phyloP scores from a whole-genome alignment of 1,140 invertebrate species.

The Adoxophyes honmai region DNA sequence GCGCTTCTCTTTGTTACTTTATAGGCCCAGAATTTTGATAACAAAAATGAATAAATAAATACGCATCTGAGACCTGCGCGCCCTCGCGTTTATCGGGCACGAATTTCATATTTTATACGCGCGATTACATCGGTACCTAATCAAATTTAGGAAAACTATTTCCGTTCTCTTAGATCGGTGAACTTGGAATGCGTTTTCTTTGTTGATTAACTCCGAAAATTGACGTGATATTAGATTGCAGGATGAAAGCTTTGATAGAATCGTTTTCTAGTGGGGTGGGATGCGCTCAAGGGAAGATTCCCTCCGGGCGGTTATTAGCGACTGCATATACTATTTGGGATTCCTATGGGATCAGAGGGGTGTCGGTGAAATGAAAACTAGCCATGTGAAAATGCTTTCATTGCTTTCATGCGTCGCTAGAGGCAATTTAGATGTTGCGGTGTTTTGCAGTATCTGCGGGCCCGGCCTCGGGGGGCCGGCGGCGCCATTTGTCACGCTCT shows the following conservation, averaged over 20 bases:
- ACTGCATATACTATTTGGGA: conserved; percentile 65
- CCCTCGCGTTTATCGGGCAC: too few relatives aligned
- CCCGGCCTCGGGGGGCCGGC: conserved; percentile 18
- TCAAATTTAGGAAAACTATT: not conserved
- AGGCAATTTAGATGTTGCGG: conserved; percentile 65
- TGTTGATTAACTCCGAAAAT: conserved; percentile 11
- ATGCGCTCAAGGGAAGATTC: not conserved
- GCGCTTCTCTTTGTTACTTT: not conserved
- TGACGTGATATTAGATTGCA: conserved; percentile 8
- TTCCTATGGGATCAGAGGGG: conserved; percentile 64
- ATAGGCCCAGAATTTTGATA: not conserved
- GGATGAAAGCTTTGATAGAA: conserved; percentile 5
- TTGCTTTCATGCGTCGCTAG: conserved; percentile 65
- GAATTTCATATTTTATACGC: too few relatives aligned
- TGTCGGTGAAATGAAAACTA: conserved; percentile 63
- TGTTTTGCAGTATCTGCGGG: conserved; percentile 40
- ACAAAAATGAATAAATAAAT: conserved; percentile 9
- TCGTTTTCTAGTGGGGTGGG: not conserved
- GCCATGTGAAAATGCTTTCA: conserved; percentile 69
- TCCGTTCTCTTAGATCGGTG: not conserved
- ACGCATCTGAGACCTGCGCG: not conserved
- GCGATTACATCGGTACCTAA: not conserved
- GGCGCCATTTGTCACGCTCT: conserved; percentile 38
- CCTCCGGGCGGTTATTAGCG: conserved; percentile 49
- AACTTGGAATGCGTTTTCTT: not conserved